phyloP scores from a whole-genome alignment of 2,797 vertebrate species.

The Aplochiton taeniatus region DNA sequence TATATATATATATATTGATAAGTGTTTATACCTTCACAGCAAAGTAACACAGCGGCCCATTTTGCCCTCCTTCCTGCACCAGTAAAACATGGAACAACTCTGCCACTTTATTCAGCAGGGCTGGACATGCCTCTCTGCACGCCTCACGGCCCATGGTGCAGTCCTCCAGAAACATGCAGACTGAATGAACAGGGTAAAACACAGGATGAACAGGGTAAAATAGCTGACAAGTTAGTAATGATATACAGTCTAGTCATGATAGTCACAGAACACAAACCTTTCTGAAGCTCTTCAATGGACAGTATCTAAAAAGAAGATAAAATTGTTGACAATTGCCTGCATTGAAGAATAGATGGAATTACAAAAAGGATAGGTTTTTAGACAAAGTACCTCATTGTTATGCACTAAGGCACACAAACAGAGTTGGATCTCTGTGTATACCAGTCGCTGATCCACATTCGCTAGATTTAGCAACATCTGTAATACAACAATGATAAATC shows the following conservation, averaged over 20 bases:
- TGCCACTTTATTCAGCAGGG: constrained; percentile 72
- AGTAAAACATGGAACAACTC: constrained; percentile 66
- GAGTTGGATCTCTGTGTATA: constrained; percentile 63
- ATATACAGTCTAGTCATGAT: not conserved
- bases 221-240: constrained; percentile 3
- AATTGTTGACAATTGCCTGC: not conserved
- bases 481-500: constrained; percentile 5
- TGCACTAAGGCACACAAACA: constrained; percentile 55
- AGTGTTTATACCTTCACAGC: constrained; percentile 77
- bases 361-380: not conserved
- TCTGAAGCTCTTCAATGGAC: constrained; percentile 72
- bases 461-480: constrained; percentile 77
- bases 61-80: constrained; percentile 56
- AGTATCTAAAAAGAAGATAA: constrained; percentile 63
- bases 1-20: too few relatives aligned
- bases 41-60: constrained; percentile 68
- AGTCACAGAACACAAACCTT: constrained; percentile 69
- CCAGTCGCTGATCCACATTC: constrained; percentile 62
- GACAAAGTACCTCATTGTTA: constrained; percentile 62
- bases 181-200: constrained; percentile 53
- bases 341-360: constrained; percentile 5
- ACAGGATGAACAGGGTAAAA: not conserved
- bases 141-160: constrained; percentile 74
- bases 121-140: constrained; percentile 62
- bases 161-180: constrained; percentile 85